Base-by-base conservation (phyloP, 2,113 vertebrate genomes). In the Hoplias malabaricus region DNA sequence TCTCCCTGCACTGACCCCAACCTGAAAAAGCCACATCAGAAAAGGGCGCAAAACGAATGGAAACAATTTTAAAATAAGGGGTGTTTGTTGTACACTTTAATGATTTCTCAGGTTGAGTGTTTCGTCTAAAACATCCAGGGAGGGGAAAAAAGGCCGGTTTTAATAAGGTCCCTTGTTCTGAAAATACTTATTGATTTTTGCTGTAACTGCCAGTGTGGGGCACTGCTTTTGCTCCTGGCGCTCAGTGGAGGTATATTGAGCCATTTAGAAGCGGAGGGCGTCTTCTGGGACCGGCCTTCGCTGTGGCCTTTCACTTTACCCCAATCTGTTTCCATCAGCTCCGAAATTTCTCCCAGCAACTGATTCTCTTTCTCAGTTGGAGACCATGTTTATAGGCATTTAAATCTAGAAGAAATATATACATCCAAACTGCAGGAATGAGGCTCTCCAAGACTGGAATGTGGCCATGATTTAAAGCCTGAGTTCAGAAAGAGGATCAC, bases 171-270 rank as follows among this genome's bases (percentile, higher is more conserved):
- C 86, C 88, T 90, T 89, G 88, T 92, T 92, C 90, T 90, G 87
- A 88, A 92, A 92, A 82, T 88, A 89, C 86, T 78, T 93, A 93
- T 93, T 93, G 91, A 93, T 93, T 93, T 93, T 78, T 77, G 68
- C 85, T 80, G 77, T 85, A 87, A 87, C 82, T 48, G 85, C 79
- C 86, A 83, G 80, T 75, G 78, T 74, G 87, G 87, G 86, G 86
- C 85, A 87, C 87, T 75, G 86, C 84, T 85, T 84, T 79, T 72
- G 73, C 84, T 85, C 76, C 80, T 75, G 79, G 83, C 83, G 88
- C 82, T 84, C 59, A 82, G 85, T 84, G 87, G 88, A 88, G 84
- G 86, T 88, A 91, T 92, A 93, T 87, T 91, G 91, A 93, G 87
- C 89, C 90, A 89, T 91, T 93, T 90, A 91, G 87, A 90, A 90